Evolutionary conservation across 2,888 invertebrate species (phyloP), one percentile per base, ranked within the genome.

Genomic region (Cabera pusaria): DNA sequence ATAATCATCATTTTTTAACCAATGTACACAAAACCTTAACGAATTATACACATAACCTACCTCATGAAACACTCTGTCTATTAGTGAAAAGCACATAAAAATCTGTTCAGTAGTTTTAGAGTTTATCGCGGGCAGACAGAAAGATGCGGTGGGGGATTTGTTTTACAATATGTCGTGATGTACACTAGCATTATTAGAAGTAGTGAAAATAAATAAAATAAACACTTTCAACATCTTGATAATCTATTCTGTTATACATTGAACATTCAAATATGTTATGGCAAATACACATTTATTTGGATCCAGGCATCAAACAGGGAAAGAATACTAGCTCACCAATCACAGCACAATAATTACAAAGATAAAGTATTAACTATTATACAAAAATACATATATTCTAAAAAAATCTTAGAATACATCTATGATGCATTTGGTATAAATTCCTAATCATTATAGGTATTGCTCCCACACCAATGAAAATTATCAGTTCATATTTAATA

Each of bases 171-270:
- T n/a, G n/a, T n/a, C n/a, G n/a, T n/a, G n/a, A n/a, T n/a, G n/a
- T n/a, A n/a, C n/a, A n/a, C n/a, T n/a, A n/a, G n/a, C n/a, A n/a
- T n/a, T n/a, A n/a, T n/a, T n/a, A n/a, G n/a, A n/a, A n/a, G 8
- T 53, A 51, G 56, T 52, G 53, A 51, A 50, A 59, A 51, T 56
- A 64, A 79, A 75, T 70, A 76, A 78, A 78, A 75, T n/a, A 20
- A 27, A 49, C 56, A 59, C 52, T 56, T 52, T 54, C 20, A 77
- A 78, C 72, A 64, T 68, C 49, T 66, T 54, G 65, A 70, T 71
- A 67, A 48, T 76, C 63, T 82, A 75, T 49, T 63, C 59, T 70
- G 21, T 37, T 24, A 26, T 60, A 66, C 50, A 53, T 50, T 58
- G 48, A 62, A 64, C 59, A 69, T 58, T 52, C 58, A 71, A 63